Conservation (phyloP, 2,113 vertebrate genomes). For the Muscicapa adusta region DNA sequence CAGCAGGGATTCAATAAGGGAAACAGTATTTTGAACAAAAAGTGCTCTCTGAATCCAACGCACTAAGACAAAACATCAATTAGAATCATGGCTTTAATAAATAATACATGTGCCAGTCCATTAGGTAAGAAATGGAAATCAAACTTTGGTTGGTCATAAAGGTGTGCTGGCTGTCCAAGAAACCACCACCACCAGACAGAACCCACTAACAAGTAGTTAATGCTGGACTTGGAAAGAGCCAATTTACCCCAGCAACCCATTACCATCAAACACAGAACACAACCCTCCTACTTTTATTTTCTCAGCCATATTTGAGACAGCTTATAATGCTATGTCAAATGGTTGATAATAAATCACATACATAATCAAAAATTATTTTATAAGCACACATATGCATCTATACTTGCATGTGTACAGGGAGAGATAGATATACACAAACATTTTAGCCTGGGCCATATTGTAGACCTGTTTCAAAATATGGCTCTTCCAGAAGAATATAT, state of each 20-base stretch:
- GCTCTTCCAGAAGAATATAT: not conserved
- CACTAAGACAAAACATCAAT: not conserved
- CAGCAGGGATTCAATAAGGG: not conserved
- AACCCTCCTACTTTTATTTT: not conserved
- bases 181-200: not conserved
- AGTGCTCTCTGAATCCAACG: not conserved
- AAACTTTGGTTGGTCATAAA: not conserved
- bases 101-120: not conserved
- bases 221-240: not conserved
- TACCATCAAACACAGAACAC: not conserved
- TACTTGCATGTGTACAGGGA: rapidly evolving
- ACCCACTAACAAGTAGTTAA: not conserved
- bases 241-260: not conserved
- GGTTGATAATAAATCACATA: not conserved
- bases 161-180: not conserved
- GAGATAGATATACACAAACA: not conserved
- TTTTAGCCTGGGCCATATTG: not conserved
- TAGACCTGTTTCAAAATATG: not conserved
- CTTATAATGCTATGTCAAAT: not conserved
- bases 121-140: not conserved
- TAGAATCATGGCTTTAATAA: not conserved
- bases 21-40: not conserved
- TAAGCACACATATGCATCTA: not conserved
- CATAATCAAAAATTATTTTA: not conserved
- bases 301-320: not conserved